Conservation (phyloP, 2,888 invertebrate genomes). For the Chrysopilus asiliformis region DNA sequence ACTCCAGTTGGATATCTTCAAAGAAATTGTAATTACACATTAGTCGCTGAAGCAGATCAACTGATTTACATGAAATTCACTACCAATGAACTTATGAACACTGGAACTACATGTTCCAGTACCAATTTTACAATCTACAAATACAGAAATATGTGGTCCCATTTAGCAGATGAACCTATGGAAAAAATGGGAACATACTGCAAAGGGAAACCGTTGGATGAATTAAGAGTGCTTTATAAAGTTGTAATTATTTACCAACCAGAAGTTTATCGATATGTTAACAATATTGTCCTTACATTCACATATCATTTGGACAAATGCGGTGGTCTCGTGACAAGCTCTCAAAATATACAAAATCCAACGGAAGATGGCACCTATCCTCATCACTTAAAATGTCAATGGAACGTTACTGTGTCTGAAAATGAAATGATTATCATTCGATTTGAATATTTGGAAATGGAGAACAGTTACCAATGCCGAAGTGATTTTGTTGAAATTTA, state of each 20-base stretch:
- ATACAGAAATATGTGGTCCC: conserved; percentile 2
- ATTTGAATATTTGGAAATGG: background rate
- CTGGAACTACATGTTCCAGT: conserved; percentile 13
- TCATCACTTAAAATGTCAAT: conserved; percentile 46
- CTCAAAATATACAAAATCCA: conserved; percentile 42
- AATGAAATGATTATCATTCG: background rate
- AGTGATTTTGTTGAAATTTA: background rate
- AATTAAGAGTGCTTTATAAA: conserved; percentile 1
- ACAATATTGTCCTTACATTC: conserved; percentile 19
- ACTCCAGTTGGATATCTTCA: conserved; percentile 57
- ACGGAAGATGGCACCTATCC: conserved; percentile 26
- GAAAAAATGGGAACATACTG: conserved; percentile 32
- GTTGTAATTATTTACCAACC: conserved; percentile 4
- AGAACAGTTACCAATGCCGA: background rate
- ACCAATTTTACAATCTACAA: conserved; percentile 7
- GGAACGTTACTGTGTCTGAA: conserved; percentile 49
- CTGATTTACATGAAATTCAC: conserved; percentile 5
- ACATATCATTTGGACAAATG: conserved; percentile 50
- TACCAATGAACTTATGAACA: conserved; percentile 39
- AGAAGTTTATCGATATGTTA: conserved; percentile 16
- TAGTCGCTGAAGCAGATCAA: conserved; percentile 33
- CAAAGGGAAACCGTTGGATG: conserved; percentile 25
- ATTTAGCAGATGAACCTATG: background rate
- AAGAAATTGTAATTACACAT: conserved; percentile 48
- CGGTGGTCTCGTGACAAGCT: conserved; percentile 56